Base-by-base conservation (phyloP, 1,140 invertebrate genomes). In the Papilio polytes region DNA sequence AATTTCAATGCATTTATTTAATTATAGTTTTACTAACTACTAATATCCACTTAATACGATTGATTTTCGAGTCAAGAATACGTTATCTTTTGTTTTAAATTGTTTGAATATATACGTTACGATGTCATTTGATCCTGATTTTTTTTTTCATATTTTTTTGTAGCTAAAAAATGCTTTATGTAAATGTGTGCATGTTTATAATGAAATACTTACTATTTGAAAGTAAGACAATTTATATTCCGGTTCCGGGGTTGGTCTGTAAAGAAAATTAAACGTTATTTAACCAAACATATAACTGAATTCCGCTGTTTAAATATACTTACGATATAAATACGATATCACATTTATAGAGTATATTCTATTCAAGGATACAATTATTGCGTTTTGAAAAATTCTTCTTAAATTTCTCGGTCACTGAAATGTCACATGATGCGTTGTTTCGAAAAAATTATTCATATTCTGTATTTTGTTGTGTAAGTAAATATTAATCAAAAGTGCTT, bases 141-240 rank as follows among this genome's bases (percentile, higher is more conserved):
- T 20, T 6, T 36, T 6, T 36, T 36, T 36, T 6, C 31, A 3
- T 36, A 36, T 0, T 4, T 51, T 51, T 51, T 13, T 0, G 1
- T 48, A 53, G 26, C 20, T 20, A 74, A 36, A 41, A 41, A 41
- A 1, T 7, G 36, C 48, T 53, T 9, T 3, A 22, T 10, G 44
- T n/a, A 74, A 26, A 53, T 59, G 20, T 76, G 26, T 31, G 9
- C n/a, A n/a, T 48, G 3, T 41, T 66, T 51, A 36, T 56, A 51
- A 56, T 48, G 59, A 53, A 56, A 7, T 83, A 91, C 91, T 92
- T 85, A 92, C 91, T 44, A 92, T 91, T 89, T 91, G 87, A 76
- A 91, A 88, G 81, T 86, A 92, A 48, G 90, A 89, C 31, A 89
- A 26, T n/a, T 44, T 82, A 8, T 74, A 74, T 66, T 83, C 81